Base-by-base conservation (phyloP, 1,140 invertebrate species). In the Leptinotarsa defecta region DNA sequence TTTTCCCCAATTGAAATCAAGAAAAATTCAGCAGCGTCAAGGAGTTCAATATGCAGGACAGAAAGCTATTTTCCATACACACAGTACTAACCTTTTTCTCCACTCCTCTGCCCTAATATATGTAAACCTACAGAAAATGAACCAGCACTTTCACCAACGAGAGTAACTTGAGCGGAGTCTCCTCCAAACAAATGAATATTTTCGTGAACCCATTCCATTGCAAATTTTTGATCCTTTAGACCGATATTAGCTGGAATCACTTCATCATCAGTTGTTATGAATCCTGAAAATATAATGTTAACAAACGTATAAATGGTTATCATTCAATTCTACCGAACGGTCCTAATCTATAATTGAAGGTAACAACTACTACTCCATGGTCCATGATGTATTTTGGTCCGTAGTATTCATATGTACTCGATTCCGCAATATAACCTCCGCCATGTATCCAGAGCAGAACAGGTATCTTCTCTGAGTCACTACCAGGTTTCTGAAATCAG, bases 61-160 rank as follows among this genome's bases (percentile, higher is more conserved):
- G 27, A 27, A 27, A 27, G 5, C 4, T 27, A 5, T 5, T 27
- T 27, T 27, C 4, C 27, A 1, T 1, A 27, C 5, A 27, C 4
- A 27, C 5, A 27, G 27, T 17, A 49, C 20, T 49, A 81, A 88
- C 88, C 89, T 86, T 85, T 86, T 27, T 27, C 27, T 27, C 27
- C 27, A 2, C 90, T 90, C 88, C 92, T 90, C 43, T 91, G 90
- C 3, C 91, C 92, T 0, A 93, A 81, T 85, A 92, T 87, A 65
- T 52, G 49, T 8, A 68, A 43, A 34, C 67, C 67, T 11, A 71
- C 69, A 43, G 48, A 15, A 4, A 19, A 5, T 13, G 69, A 19
- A 57, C 69, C 69, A 13, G 69, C 22, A 71, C 69, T 71, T 71
- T 71, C 48, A 24, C 69, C 69, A 20, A 43, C 22, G 15, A 71